Conservation (phyloP, 2,797 vertebrate genomes). For the Novumbra hubbsi region DNA sequence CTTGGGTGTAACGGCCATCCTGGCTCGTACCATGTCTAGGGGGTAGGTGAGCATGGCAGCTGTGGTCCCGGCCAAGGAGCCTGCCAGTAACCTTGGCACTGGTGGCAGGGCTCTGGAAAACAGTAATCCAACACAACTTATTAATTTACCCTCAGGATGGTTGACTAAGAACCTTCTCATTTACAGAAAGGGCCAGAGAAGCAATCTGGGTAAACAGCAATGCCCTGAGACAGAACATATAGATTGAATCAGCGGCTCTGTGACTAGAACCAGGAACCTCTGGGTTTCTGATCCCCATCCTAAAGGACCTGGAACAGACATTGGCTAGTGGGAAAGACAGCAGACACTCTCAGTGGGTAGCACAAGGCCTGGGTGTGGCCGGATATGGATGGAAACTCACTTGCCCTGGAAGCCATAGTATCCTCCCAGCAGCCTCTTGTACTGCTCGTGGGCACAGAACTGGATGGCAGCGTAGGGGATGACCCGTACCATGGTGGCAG, state of each 20-base stretch:
- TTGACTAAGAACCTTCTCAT: too few species aligned
- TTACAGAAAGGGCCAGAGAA: too few species aligned
- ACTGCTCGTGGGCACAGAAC: conserved; percentile 96
- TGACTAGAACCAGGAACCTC: too few species aligned
- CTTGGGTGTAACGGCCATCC: conserved; percentile 97
- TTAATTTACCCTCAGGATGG: too few species aligned
- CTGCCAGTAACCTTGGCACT: conserved; percentile 87
- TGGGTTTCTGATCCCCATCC: too few species aligned
- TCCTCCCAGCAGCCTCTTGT: conserved; percentile 85
- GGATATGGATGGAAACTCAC: conserved; percentile 69
- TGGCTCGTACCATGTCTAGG: conserved; percentile 93
- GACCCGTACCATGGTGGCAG: conserved; percentile 97
- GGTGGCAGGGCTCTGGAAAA: conserved; percentile 84
- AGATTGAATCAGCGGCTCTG: too few species aligned
- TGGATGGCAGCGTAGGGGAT: conserved; percentile 96
- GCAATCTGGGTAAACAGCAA: too few species aligned
- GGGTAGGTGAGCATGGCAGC: conserved; percentile 93
- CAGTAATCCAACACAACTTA: not conserved
- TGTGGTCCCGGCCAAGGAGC: conserved; percentile 89
- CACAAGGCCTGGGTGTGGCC: not conserved
- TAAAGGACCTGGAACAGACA: too few species aligned
- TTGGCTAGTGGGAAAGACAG: not conserved
- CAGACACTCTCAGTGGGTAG: not conserved
- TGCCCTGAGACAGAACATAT: too few species aligned
- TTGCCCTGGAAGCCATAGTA: conserved; percentile 91